phyloP scores from a whole-genome alignment of 2,113 vertebrate species.

The Oryctolagus cuniculus region mOryCun1.1 NC_091434.1:39545001-39545500 shows the following conservation, averaged over 20 bases:
- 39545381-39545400: neutral
- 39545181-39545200: neutral
- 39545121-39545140: neutral
- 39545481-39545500: neutral
- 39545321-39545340: accelerated
- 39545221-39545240: neutral
- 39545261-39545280: neutral
- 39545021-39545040: neutral
- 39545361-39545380: neutral
- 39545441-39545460: neutral
- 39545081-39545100: neutral
- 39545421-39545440: neutral
- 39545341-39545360: neutral
- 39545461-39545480: neutral
- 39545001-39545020: neutral
- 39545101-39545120: neutral
- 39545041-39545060: neutral
- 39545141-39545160: constrained; percentile 13
- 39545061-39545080: neutral
- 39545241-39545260: neutral
- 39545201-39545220: neutral
- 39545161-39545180: neutral
- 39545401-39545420: neutral
- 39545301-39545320: neutral
- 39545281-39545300: neutral